Percentiles rank a stretch among this genome's conserved stretches.
These are phyloP conservation scores for Catharus minimus DNA, from an alignment of 2,113 vertebrate genomes.

Conservation along the genomic window DNA sequence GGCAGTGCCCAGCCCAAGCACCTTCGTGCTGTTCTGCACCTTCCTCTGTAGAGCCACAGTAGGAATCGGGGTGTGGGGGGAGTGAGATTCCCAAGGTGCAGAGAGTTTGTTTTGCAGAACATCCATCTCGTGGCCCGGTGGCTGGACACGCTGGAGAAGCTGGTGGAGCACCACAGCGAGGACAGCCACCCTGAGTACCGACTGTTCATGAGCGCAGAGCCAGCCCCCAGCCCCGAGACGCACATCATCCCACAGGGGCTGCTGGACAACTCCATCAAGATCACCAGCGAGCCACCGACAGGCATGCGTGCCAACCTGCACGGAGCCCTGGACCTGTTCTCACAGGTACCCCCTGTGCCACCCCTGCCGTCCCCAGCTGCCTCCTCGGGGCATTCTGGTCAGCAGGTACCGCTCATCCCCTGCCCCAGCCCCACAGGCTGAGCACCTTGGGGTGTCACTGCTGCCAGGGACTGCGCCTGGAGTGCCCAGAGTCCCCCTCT, in stretches of 20 bases:
- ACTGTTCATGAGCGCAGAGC: conserved; percentile 74
- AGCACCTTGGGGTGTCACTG: not conserved
- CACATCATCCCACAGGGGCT: conserved; percentile 80
- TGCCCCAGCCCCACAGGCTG: not conserved
- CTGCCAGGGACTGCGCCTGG: not conserved
- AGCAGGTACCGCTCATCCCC: accelerated
- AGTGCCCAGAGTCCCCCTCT: not conserved
- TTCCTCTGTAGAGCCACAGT: not conserved
- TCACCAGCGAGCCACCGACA: conserved; percentile 75
- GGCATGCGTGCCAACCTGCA: conserved; percentile 79
- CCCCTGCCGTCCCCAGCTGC: not conserved
- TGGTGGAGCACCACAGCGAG: conserved; percentile 53
- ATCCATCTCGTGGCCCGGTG: conserved; percentile 79
- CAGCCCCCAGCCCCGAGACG: conserved; percentile 48
- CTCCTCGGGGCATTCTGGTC: accelerated
- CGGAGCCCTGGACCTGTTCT: conserved; percentile 78
- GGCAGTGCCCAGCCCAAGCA: not conserved
- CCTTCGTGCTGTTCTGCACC: accelerated
- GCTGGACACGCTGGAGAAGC: conserved; percentile 73
- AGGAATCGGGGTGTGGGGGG: not conserved
- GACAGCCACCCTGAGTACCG: conserved; percentile 71
- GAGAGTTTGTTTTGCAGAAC: conserved; percentile 56
- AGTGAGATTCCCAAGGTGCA: not conserved
- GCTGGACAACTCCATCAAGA: conserved; percentile 79
- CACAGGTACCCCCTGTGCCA: conserved; percentile 51